Base-by-base conservation (phyloP, 2,113 vertebrate genomes). In the Rhineura floridana region DNA sequence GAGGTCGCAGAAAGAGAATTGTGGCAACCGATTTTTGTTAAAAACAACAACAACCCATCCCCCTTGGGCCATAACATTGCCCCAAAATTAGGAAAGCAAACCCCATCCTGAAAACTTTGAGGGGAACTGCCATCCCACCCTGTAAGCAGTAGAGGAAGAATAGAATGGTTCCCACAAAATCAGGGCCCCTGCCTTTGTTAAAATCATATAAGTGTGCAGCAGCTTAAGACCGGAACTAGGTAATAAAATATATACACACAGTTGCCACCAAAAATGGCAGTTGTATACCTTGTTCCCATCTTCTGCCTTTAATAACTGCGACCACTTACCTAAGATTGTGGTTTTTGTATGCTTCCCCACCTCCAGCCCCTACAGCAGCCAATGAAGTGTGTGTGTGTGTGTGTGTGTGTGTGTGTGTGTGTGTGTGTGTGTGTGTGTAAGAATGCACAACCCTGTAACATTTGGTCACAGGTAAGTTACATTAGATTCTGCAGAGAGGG, bases 111-210 rank as follows among this genome's bases (percentile, higher is more conserved):
- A n/a, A n/a, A n/a, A n/a, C n/a, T n/a, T n/a, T n/a, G n/a, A n/a
- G n/a, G n/a, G n/a, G n/a, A n/a, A n/a, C n/a, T n/a, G n/a, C n/a
- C n/a, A n/a, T n/a, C n/a, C n/a, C n/a, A n/a, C n/a, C n/a, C n/a
- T n/a, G n/a, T n/a, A 62, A 8, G 3, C 5, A 52, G 15, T 6
- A 36, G 63, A 36, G 36, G 25, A 23, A 8, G 50, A 36, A 36
- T 42, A 55, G 15, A 44, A 30, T 75, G 52, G 42, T 85, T 50
- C 2, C 90, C 86, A 94, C 88, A 91, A 92, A 94, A 88, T 90
- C 92, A 92, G 92, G 48, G 9, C 89, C 86, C 55, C 63, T 85
- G 65, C 0, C 87, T 88, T 88, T 69, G 77, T n/a, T 79, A 67
- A 94, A 94, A 91, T 80, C 69, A 90, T 55, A 91, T 33, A 77